Base-by-base conservation (phyloP, 2,797 vertebrate species). In the Gymnodraco acuticeps region DNA sequence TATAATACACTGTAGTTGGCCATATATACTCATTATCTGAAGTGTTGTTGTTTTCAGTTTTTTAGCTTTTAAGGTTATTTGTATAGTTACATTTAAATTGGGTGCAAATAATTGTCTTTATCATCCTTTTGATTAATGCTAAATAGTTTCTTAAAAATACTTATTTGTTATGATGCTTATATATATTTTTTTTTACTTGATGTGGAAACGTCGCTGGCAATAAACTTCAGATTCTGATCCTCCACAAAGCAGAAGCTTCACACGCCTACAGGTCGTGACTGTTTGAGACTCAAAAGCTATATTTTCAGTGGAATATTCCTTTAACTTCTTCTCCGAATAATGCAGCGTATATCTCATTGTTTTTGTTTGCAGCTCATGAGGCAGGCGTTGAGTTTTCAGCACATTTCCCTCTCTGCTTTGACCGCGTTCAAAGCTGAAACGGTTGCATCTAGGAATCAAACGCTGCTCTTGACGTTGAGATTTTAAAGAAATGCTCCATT, bases 391-490 rank as follows among this genome's bases (percentile, higher is more conserved):
- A 67, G 51, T 66, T 58, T 76, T 46, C 43, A 0, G 53, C 74
- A 58, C 64, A 43, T 81, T 72, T 70, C 62, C 23, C 62, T 73
- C 50, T 3, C 71, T 54, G 50, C 82, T 83, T 73, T 68, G 73
- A 87, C 80, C 62, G 67, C 78, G 70, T 87, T 77, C 78, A 78
- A 52, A 64, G 61, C 27, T 54, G 12, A 72, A 81, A 58, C 10
- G 5, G 77, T 56, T 3, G 70, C 81, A 27, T 73, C 70, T 54
- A 16, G 70, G 76, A 79, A 85, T 80, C 77, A 85, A 83, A 87
- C 45, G 14, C 58, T 4, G 66, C 68, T 27, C 23, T 27, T 27
- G 23, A 27, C 33, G 33, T 33, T 33, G 33, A 58, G 5, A 5
- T 74, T 80, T 76, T 73, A 45, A 80, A 84, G 73, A 70, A 73